Conservation (phyloP, 2,113 vertebrate genomes). For the Crotophaga sulcirostris region DNA sequence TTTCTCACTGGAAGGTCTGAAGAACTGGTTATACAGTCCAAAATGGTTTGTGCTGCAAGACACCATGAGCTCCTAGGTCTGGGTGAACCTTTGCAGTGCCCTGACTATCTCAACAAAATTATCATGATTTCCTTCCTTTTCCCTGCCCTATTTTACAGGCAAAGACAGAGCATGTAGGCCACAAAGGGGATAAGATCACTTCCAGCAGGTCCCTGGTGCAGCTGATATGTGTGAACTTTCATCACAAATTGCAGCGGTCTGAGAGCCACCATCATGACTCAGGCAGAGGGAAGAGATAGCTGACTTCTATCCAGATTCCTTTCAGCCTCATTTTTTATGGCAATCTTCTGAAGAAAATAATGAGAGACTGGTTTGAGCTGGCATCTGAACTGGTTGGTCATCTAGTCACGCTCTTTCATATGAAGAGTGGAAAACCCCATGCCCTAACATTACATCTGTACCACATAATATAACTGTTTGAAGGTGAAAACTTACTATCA, state of each 20-base stretch:
- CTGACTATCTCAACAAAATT: neutral
- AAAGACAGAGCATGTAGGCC: neutral
- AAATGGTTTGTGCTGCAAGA: neutral
- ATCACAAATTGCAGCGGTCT: neutral
- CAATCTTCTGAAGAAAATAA: neutral
- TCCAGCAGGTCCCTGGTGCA: neutral
- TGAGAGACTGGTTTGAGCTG: neutral
- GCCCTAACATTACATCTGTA: neutral
- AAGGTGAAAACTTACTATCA: neutral
- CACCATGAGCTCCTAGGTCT: neutral
- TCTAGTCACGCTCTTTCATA: neutral
- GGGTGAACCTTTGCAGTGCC: neutral
- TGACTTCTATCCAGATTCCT: neutral
- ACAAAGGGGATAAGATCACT: neutral
- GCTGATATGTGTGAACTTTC: neutral
- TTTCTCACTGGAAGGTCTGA: neutral
- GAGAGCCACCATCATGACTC: neutral
- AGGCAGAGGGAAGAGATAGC: neutral
- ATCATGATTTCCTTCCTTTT: neutral
- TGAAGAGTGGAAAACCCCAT: neutral
- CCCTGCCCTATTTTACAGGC: neutral
- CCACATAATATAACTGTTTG: neutral
- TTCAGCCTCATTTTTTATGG: neutral
- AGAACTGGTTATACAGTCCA: neutral
- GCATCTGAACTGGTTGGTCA: neutral